Percentiles rank a stretch among this genome's conserved stretches.
Evolutionary conservation across 2,113 vertebrate species (phyloP).

Genomic region (Stegostoma tigrinum): DNA sequence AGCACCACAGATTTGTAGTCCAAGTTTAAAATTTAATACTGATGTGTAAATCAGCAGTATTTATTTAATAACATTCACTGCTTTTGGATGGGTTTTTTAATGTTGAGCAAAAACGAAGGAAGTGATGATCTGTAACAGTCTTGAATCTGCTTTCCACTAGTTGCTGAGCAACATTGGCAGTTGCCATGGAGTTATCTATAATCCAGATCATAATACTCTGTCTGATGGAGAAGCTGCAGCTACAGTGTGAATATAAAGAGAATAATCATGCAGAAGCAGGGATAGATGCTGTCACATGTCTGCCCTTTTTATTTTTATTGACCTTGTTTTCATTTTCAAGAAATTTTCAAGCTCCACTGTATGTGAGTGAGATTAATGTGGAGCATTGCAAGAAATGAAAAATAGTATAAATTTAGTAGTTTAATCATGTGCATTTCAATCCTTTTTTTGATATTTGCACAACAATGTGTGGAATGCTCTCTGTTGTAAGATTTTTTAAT

Average conservation of each 20-base stretch:
- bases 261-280: not conserved
- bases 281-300: not conserved
- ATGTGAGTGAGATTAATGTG: not conserved
- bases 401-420: not conserved
- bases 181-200: not conserved
- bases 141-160: not conserved
- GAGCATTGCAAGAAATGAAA: not conserved
- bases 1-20: too few relatives aligned
- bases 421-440: not conserved
- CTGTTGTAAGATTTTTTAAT: not conserved
- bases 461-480: not conserved
- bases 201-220: not conserved
- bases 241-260: not conserved
- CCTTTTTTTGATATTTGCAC: not conserved
- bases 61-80: not conserved
- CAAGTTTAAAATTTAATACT: not conserved
- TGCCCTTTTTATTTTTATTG: not conserved
- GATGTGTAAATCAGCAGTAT: not conserved
- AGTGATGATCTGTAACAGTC: not conserved
- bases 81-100: too few relatives aligned
- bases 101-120: not conserved
- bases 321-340: not conserved
- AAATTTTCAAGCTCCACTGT: not conserved
- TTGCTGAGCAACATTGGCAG: conserved; percentile 13
- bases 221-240: not conserved